Base-by-base conservation (phyloP, 2,797 vertebrate species). In the Anolis apletophallus region DNA sequence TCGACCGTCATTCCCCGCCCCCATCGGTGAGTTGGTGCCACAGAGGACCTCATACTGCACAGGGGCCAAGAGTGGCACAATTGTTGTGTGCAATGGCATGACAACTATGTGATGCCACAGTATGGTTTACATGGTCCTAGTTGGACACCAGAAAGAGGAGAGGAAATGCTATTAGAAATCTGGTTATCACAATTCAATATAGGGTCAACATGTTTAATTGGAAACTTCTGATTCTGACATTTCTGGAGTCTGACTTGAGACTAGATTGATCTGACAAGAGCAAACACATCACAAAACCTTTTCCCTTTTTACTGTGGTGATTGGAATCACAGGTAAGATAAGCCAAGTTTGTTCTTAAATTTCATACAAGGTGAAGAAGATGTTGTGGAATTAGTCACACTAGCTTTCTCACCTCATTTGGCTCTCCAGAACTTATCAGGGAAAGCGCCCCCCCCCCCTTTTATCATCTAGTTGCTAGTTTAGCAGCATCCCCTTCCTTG, bases 1-100 rank as follows among this genome's bases (percentile, higher is more conserved):
- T 96, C 96, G 96, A 97, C 94, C 97, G 86, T 54, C 86, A 77
- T 21, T 50, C 71, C 54, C 57, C n/a, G 23, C 17, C 73, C 73
- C 16, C 80, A 61, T 85, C 54, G 34, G 81, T 55, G 79, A 54
- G 26, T 55, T 83, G n/a, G 75, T 36, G 54, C 34, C 46, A 1
- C 36, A 29, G 29, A 46, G 72, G 36, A 34, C 17, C 54, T 16
- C 2, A 29, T 59, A 9, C 3, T 12, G 59, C 1, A 7, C 13
- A 21, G 59, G 21, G 1, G 14, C n/a, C 40, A 9, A 4, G 32
- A 3, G 79, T n/a, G 32, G 4, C 67, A 29, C 55, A 54, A 8
- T 26, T 12, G 17, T 8, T 13, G 29, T 21, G 8, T 1, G 12
- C 14, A 17, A 34, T 9, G 5, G 32, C 68, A 19, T 23, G 40